Evolutionary conservation across 2,888 invertebrate species (phyloP), one percentile per base, ranked within the genome.

Genomic region (Acrobasis repandana): DNA sequence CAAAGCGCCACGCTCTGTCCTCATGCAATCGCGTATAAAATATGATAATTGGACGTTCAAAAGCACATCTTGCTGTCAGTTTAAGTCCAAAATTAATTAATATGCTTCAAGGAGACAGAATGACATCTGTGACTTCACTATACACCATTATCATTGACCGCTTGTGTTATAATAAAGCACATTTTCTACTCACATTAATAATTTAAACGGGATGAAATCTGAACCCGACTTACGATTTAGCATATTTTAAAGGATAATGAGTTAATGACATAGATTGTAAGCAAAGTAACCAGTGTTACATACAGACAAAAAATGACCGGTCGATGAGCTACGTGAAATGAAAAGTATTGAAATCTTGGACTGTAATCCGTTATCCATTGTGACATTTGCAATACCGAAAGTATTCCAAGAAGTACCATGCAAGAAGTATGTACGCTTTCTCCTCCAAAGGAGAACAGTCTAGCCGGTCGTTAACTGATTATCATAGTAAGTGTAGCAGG

Each of bases 11-110:
- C 79, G 86, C 90, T 89, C 84, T 88, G 86, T 90, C 90, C 84
- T 88, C 88, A 87, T 87, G 86, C 87, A 85, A 86, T 84, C 82
- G 85, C 83, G 73, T 82, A 86, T 89, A 85, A 88, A 89, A 86
- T 88, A 90, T 86, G 85, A 89, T 90, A 88, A 88, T 89, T 88
- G 85, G 81, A 78, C 74, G 77, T 73, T 81, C 81, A 79, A 83
- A 84, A 82, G 76, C 80, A 81, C 76, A 79, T 75, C 76, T 75
- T 67, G 69, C 69, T 75, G 76, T 75, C 56, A 52, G 61, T 63
- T 64, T 67, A 60, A 64, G 56, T 58, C 60, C 38, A 51, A 58
- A 47, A 63, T 28, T 33, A 38, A 56, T 49, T 43, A 54, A 54
- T 46, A 38, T 57, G 49, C 57, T 58, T 58, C 60, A 47, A 38